These are phyloP conservation scores for Megaceryle torquata DNA, from an alignment of 2,113 vertebrate genomes.

Conservation along the genomic window DNA sequence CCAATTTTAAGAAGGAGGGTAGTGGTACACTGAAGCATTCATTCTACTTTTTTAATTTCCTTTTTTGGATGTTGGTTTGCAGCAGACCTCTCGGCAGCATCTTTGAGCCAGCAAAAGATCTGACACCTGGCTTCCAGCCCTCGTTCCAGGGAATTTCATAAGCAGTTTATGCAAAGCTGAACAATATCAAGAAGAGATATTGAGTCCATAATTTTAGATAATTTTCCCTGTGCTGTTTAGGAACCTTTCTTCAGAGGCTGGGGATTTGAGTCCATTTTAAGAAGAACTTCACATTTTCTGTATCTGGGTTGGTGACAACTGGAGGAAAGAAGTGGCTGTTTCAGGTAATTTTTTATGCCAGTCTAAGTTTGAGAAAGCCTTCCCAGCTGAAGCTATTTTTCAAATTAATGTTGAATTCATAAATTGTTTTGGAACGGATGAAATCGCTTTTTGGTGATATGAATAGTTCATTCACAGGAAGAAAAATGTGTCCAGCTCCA, in stretches of 20 bases:
- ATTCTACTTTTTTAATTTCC: constrained; percentile 60
- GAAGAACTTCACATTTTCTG: not conserved
- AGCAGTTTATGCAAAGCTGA: not conserved
- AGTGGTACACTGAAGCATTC: constrained; percentile 56
- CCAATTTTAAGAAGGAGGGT: constrained; percentile 5
- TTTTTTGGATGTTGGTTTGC: constrained; percentile 59
- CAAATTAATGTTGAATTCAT: constrained; percentile 59
- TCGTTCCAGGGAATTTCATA: not conserved
- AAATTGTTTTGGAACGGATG: constrained; percentile 58
- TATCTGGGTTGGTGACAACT: not conserved
- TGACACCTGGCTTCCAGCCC: constrained; percentile 6
- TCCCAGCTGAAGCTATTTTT: constrained; percentile 39
- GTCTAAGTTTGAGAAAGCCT: constrained; percentile 3
- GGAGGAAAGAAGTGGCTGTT: not conserved
- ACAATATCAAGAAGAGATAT: not conserved
- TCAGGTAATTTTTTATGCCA: constrained; percentile 3
- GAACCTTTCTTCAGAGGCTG: not conserved
- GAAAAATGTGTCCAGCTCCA: constrained; percentile 33
- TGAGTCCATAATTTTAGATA: not conserved
- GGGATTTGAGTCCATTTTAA: not conserved
- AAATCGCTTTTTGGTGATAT: constrained; percentile 47
- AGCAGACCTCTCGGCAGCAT: constrained; percentile 34
- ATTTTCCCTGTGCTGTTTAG: not conserved
- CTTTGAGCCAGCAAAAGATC: constrained; percentile 58
- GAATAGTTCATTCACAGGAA: constrained; percentile 52